These are phyloP conservation scores for Cynodonichthys magdalenae DNA, from an alignment of 2,797 vertebrate species.

Conservation along the genomic window DNA sequence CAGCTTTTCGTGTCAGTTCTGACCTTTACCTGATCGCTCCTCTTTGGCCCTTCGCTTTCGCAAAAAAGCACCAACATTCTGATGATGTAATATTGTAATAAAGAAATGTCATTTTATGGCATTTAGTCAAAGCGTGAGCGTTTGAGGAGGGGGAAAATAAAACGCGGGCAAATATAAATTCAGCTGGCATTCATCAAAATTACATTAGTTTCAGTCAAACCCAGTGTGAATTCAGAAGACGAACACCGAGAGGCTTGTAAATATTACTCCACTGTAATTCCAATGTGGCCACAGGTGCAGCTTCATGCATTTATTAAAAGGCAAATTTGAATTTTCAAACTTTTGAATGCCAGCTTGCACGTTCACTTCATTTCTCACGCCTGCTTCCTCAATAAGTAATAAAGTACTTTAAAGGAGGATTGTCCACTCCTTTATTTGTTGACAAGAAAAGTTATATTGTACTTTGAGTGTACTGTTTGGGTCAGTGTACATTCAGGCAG, in stretches of 20 bases:
- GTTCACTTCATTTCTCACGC: slow-evolving; percentile 20
- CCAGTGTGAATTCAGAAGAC: slow-evolving; percentile 36
- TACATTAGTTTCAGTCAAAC: slow-evolving; percentile 36
- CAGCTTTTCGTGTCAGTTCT: slow-evolving; percentile 13
- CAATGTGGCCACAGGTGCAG: slow-evolving; percentile 64
- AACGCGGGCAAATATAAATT: slow-evolving; percentile 25
- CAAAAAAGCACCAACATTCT: slow-evolving; percentile 34
- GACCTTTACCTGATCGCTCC: slow-evolving; percentile 41
- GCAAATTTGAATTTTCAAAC: slow-evolving; percentile 54
- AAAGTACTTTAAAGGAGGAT: slow-evolving; percentile 4
- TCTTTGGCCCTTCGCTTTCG: slow-evolving; percentile 25
- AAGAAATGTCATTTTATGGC: slow-evolving; percentile 46
- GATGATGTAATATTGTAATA: slow-evolving; percentile 17
- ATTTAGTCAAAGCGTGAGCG: slow-evolving; percentile 33
- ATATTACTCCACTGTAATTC: slow-evolving; percentile 49
- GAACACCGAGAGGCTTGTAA: slow-evolving; percentile 47
- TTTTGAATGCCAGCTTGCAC: slow-evolving; percentile 36
- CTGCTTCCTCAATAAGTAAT: slow-evolving; percentile 18
- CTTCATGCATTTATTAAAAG: slow-evolving; percentile 68
- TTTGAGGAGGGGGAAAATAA: not conserved
- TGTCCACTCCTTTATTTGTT: not conserved
- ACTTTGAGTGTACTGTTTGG: too few relatives aligned
- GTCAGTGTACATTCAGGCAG: too few relatives aligned
- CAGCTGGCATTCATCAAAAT: slow-evolving; percentile 51
- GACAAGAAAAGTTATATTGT: too few relatives aligned